Evolutionary conservation across 2,113 vertebrate species (phyloP).

Genomic region (Gobius niger): DNA sequence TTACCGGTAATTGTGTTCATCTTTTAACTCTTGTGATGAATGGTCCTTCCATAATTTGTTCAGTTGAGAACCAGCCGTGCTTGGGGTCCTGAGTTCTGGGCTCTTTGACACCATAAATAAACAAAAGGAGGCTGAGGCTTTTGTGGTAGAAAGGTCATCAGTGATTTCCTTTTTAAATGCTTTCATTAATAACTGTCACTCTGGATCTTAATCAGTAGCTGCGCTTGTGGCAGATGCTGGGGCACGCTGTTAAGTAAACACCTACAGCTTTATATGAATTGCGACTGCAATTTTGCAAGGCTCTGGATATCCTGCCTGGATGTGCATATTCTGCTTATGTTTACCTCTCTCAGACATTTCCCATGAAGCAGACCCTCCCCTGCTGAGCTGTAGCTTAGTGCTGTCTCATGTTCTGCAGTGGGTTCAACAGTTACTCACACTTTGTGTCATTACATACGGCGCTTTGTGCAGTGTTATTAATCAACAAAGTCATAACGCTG

Average conservation of each 20-base stretch:
- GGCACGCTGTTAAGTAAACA: slow-evolving; percentile 66
- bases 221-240: slow-evolving; percentile 37
- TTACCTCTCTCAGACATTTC: slow-evolving; percentile 44
- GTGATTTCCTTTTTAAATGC: slow-evolving; percentile 51
- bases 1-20: slow-evolving; percentile 40
- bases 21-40: slow-evolving; percentile 42
- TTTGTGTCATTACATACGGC: slow-evolving; percentile 4
- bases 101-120: slow-evolving; percentile 58
- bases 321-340: slow-evolving; percentile 41
- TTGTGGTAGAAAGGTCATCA: slow-evolving; percentile 36
- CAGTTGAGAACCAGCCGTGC: slow-evolving; percentile 47
- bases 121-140: slow-evolving; percentile 37
- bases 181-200: slow-evolving; percentile 68
- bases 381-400: slow-evolving; percentile 6
- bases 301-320: slow-evolving; percentile 65
- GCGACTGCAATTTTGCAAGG: slow-evolving; percentile 69
- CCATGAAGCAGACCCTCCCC: slow-evolving; percentile 43
- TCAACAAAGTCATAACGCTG: too few species aligned
- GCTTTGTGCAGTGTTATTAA: neutral
- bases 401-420: slow-evolving; percentile 7
- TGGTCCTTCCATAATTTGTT: slow-evolving; percentile 34
- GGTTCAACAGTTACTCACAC: slow-evolving; percentile 3
- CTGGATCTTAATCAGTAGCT: slow-evolving; percentile 54
- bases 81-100: slow-evolving; percentile 39
- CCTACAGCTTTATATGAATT: slow-evolving; percentile 62